phyloP scores from a whole-genome alignment of 2,113 vertebrate genomes.

The Sinocyclocheilus rhinocerous region DNA sequence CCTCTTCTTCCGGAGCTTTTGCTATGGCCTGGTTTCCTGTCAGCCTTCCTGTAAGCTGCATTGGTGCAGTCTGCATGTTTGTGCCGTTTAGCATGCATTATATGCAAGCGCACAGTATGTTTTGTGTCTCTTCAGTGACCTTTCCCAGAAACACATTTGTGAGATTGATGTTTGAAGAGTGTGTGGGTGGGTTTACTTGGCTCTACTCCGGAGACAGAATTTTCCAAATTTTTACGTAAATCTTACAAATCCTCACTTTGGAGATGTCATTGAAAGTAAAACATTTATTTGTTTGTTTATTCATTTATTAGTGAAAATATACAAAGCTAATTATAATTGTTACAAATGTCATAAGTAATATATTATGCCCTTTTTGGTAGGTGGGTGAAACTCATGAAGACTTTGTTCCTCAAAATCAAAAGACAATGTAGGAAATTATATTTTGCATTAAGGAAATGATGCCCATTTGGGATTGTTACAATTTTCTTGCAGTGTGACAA shows the following conservation, averaged over 20 bases:
- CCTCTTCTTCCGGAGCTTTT: neutral
- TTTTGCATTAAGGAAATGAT: neutral
- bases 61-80: neutral
- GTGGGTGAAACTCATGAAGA: neutral
- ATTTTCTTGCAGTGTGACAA: neutral
- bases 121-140: neutral
- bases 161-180: neutral
- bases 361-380: neutral
- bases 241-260: neutral
- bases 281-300: neutral
- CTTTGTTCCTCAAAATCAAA: neutral
- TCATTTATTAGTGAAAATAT: neutral
- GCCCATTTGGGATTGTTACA: neutral
- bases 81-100: neutral
- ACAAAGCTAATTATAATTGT: neutral
- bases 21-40: slow-evolving; percentile 21
- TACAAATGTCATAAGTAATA: too few species aligned
- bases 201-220: neutral
- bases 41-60: neutral
- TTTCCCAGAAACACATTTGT: neutral
- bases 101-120: slow-evolving; percentile 32
- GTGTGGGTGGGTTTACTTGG: neutral
- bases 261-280: neutral
- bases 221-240: neutral
- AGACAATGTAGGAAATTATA: neutral